A percentile compares a stretch with the other conserved stretches of the same genome.
Conservation (phyloP, 1,140 invertebrate species). For the Gryon sp. region DNA sequence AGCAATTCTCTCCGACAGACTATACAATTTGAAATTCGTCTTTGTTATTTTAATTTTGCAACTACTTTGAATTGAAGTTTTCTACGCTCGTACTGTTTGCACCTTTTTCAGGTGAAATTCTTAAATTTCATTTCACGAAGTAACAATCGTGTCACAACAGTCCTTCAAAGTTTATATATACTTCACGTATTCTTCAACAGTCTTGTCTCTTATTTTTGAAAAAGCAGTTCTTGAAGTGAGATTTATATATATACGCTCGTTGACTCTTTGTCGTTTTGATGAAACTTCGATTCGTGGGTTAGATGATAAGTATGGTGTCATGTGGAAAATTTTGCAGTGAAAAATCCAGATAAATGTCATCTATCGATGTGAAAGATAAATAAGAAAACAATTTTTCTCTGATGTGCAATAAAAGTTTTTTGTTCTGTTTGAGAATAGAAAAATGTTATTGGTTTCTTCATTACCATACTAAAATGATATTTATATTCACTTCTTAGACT, state of each 20-base stretch:
- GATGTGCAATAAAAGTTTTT: too few species aligned
- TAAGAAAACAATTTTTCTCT: too few species aligned
- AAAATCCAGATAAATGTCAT: not conserved
- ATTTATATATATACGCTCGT: not conserved
- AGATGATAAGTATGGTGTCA: not conserved
- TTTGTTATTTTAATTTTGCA: too few species aligned
- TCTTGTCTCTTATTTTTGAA: not conserved
- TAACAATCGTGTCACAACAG: constrained; percentile 1
- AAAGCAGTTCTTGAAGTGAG: not conserved
- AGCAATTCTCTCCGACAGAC: too few species aligned
- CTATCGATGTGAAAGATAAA: too few species aligned
- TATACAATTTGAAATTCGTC: too few species aligned
- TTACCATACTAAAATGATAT: too few species aligned
- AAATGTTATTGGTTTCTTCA: too few species aligned
- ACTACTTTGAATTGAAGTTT: too few species aligned
- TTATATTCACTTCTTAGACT: too few species aligned
- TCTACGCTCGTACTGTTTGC: too few species aligned
- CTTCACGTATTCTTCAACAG: not conserved
- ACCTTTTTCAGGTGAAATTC: not conserved
- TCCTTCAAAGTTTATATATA: not conserved
- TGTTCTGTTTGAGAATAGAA: too few species aligned
- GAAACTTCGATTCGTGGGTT: not conserved
- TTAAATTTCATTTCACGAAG: not conserved
- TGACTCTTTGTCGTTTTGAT: not conserved
- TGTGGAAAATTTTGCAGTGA: not conserved